phyloP scores from a whole-genome alignment of 2,113 vertebrate genomes.

The Rhagologus leucostigma region DNA sequence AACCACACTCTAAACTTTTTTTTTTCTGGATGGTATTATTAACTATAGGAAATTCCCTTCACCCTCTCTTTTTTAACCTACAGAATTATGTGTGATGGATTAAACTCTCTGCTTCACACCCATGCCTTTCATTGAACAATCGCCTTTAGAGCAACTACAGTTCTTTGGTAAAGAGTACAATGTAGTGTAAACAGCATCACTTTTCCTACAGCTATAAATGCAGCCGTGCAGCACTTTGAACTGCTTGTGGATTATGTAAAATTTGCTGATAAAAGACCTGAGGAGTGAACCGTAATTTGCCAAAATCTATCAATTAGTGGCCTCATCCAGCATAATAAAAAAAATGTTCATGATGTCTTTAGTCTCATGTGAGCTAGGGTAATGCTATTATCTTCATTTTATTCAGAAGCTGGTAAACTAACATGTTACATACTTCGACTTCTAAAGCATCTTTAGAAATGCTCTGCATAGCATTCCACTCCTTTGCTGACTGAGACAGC shows the following conservation, averaged over 20 bases:
- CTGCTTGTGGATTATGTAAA: neutral
- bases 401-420: neutral
- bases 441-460: neutral
- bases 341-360: neutral
- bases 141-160: neutral
- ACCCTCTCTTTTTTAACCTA: neutral
- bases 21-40: no score
- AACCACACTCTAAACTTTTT: neutral
- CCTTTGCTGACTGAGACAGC: neutral
- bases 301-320: neutral
- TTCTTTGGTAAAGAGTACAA: neutral
- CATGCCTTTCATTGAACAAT: neutral
- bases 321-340: neutral
- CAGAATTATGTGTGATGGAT: neutral
- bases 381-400: neutral
- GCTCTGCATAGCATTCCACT: neutral
- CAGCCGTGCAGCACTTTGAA: neutral
- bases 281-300: neutral
- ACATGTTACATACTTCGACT: neutral
- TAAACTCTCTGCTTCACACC: neutral
- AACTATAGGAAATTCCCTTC: neutral
- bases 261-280: neutral
- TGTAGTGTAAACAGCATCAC: neutral
- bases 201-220: neutral
- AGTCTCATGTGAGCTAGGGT: neutral